Percentiles rank a stretch among this genome's conserved stretches.
Conservation (phyloP, 2,113 vertebrate genomes). For the Canis aureus region DNA sequence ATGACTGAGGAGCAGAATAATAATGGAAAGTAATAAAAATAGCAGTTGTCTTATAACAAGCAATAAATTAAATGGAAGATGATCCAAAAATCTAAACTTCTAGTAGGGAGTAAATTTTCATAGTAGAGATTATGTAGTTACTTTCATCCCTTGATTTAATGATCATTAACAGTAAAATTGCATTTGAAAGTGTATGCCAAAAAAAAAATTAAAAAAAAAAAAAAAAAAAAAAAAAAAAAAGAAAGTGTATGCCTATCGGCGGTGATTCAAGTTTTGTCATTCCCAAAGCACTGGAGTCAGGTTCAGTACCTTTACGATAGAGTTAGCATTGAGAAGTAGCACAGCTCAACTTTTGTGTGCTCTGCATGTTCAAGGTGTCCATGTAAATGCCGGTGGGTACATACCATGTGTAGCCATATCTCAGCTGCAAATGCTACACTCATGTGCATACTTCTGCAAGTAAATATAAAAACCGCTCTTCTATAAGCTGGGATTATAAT, state of each 20-base stretch:
- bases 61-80: not conserved
- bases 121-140: not conserved
- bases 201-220: too few species aligned
- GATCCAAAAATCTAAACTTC: not conserved
- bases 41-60: not conserved
- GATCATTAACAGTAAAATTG: not conserved
- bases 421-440: not conserved
- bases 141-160: constrained; percentile 48
- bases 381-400: not conserved
- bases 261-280: not conserved
- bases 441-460: not conserved
- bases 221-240: too few species aligned
- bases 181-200: not conserved
- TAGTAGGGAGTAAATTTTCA: not conserved
- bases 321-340: not conserved
- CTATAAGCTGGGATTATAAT: not conserved
- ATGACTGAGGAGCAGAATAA: not conserved
- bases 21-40: constrained; percentile 52
- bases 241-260: not conserved
- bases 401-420: not conserved
- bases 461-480: not conserved
- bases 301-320: not conserved
- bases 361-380: not conserved
- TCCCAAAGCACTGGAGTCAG: not conserved
- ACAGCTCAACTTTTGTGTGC: not conserved